Conservation (phyloP, 1,140 invertebrate species). For the Halyomorpha halys region DNA sequence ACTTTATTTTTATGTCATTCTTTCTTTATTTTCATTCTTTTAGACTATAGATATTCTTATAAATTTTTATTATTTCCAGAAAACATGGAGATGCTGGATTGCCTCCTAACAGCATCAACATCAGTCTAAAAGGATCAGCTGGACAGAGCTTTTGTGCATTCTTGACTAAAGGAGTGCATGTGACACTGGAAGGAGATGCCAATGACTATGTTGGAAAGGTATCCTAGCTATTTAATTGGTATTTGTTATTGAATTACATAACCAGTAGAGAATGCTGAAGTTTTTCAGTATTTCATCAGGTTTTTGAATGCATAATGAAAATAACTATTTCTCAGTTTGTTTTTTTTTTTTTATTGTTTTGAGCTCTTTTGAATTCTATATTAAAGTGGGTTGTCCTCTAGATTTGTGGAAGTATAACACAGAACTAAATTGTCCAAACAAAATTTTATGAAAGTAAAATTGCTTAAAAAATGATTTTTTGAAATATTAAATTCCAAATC, state of each 20-base stretch:
- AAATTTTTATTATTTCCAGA: conserved; percentile 40
- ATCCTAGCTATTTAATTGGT: not conserved
- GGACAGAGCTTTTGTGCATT: conserved; percentile 99
- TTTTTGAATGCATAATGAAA: too few species aligned
- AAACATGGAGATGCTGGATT: conserved; percentile 82
- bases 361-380: too few species aligned
- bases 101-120: conserved; percentile 73
- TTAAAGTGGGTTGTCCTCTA: too few species aligned
- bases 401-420: too few species aligned
- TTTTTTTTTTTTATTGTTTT: not conserved
- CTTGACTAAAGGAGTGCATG: conserved; percentile 76
- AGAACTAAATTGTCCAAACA: too few species aligned
- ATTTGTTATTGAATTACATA: too few species aligned
- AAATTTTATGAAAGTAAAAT: too few species aligned
- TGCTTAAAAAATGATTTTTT: too few species aligned
- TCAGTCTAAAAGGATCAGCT: conserved; percentile 84
- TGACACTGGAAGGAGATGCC: conserved; percentile 90
- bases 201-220: conserved; percentile 96
- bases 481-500: too few species aligned
- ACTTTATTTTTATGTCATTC: too few species aligned
- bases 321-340: not conserved
- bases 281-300: not conserved
- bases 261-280: not conserved
- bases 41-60: too few species aligned
- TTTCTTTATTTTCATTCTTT: too few species aligned